Evolutionary conservation across 2,113 vertebrate genomes (phyloP).

Genomic region (Oriolus oriolus): DNA sequence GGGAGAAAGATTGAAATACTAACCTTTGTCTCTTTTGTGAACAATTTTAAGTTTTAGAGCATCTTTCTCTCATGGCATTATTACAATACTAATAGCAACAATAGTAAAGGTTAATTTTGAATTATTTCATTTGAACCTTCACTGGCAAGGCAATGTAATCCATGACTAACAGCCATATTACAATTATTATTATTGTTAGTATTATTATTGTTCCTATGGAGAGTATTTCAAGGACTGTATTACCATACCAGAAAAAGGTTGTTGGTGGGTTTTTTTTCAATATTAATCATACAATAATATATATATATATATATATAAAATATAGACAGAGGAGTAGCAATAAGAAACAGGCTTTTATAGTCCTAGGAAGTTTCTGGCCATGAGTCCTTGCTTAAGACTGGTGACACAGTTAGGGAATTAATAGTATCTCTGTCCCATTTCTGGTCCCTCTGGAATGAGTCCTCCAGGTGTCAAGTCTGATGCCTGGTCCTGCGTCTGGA

Average conservation of each 20-base stretch:
- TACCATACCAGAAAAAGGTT: background rate
- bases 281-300: background rate
- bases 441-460: constrained; percentile 37
- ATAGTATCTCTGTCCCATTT: constrained; percentile 60
- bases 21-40: background rate
- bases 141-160: background rate
- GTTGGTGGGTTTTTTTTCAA: background rate
- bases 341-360: background rate
- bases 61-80: background rate
- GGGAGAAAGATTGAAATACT: background rate
- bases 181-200: background rate
- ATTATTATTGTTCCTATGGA: background rate
- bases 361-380: background rate
- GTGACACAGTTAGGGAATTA: constrained; percentile 48
- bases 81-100: background rate
- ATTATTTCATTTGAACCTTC: background rate
- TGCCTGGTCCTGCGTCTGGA: constrained; percentile 11
- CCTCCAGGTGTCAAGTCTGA: constrained; percentile 23
- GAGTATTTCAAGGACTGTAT: background rate
- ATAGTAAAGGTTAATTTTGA: background rate
- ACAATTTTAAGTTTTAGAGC: background rate
- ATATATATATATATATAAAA: background rate
- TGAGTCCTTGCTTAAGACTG: constrained; percentile 38
- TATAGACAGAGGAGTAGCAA: background rate
- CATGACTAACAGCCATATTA: background rate